A percentile compares a stretch with the other conserved stretches of the same genome.
Conservation (phyloP, 1,140 invertebrate genomes). For the Lithobius niger region DNA sequence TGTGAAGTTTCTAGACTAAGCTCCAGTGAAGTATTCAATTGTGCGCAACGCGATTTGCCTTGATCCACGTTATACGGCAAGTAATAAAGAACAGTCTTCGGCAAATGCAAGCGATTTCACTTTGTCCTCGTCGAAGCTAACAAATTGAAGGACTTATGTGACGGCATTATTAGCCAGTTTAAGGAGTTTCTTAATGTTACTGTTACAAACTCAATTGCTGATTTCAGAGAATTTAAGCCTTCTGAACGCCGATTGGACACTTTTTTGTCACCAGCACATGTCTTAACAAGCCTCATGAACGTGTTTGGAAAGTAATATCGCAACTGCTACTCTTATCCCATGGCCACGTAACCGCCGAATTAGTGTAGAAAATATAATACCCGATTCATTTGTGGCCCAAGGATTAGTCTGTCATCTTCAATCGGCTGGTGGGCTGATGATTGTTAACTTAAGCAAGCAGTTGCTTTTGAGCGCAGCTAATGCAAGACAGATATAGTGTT, state of each 20-base stretch:
- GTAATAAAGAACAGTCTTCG: background rate
- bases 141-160: background rate
- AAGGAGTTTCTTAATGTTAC: background rate
- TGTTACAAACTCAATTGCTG: background rate
- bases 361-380: conserved; percentile 17
- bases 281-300: background rate
- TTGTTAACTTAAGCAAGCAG: conserved; percentile 5
- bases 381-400: conserved; percentile 16
- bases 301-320: conserved; percentile 14
- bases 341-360: conserved; percentile 20
- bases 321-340: conserved; percentile 18
- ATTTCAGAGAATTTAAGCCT: background rate
- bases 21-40: background rate
- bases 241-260: conserved; percentile 10
- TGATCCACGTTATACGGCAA: background rate
- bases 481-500: background rate
- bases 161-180: background rate
- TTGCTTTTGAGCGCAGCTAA: background rate
- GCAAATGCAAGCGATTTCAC: background rate
- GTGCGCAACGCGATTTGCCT: background rate
- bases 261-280: conserved; percentile 9
- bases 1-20: background rate
- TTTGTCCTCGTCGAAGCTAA: background rate
- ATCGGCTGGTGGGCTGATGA: background rate
- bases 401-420: conserved; percentile 2